phyloP scores from a whole-genome alignment of 2,888 invertebrate genomes.

The Tipula lateralis region DNA sequence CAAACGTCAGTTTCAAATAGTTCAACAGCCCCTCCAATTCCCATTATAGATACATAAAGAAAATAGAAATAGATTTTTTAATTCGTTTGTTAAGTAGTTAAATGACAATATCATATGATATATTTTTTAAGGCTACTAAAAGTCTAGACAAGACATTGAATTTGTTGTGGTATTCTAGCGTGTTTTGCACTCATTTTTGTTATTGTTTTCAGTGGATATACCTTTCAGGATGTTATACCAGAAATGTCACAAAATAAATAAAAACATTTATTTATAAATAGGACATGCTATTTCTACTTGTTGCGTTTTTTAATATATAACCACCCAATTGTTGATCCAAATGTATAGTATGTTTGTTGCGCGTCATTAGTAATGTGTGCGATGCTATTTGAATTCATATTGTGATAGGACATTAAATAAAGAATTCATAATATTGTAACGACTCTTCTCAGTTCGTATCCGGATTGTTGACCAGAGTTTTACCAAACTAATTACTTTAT shows the following conservation, averaged over 20 bases:
- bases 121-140: not conserved
- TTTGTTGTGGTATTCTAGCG: not conserved
- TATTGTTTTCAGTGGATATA: not conserved
- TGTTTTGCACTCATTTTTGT: not conserved
- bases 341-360: not conserved
- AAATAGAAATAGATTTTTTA: not conserved
- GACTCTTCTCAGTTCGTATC: too few species aligned
- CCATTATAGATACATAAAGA: not conserved
- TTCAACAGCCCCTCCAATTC: not conserved
- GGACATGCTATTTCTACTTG: not conserved
- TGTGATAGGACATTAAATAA: not conserved
- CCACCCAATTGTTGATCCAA: not conserved
- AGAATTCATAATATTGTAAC: not conserved
- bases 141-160: not conserved
- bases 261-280: not conserved
- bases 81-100: not conserved
- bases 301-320: not conserved
- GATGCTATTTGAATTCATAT: not conserved
- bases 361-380: not conserved
- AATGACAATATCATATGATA: not conserved
- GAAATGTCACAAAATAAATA: not conserved
- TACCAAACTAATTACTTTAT: too few species aligned
- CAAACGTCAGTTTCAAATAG: not conserved
- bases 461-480: too few species aligned
- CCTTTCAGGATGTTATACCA: not conserved